Conservation (phyloP, 2,888 invertebrate species). For the Ephialtes manifestator region DNA sequence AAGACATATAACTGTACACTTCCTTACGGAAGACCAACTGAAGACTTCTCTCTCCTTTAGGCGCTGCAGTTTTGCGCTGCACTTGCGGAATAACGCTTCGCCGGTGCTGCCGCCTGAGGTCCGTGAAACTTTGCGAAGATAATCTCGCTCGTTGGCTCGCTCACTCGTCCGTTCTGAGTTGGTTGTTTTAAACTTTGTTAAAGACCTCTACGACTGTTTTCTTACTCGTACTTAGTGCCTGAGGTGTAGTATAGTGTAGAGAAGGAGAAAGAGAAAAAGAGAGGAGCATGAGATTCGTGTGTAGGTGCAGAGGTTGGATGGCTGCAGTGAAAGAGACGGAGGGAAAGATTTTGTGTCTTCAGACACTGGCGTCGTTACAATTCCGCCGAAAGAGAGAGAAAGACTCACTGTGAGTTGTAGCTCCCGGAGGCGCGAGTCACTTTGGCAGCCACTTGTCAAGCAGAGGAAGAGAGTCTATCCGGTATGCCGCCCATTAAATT, state of each 20-base stretch:
- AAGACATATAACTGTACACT: conserved; percentile 4
- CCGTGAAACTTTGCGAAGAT: conserved; percentile 64
- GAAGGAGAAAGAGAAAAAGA: neutral
- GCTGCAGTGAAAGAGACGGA: neutral
- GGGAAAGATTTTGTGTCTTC: conserved; percentile 22
- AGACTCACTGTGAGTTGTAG: conserved; percentile 3
- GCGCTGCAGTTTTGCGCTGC: conserved; percentile 38
- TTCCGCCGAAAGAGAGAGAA: conserved; percentile 49
- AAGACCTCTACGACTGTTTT: conserved; percentile 64
- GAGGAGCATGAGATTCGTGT: conserved; percentile 19
- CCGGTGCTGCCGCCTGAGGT: conserved; percentile 16
- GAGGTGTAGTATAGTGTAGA: conserved; percentile 2
- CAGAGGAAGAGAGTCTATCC: conserved; percentile 48
- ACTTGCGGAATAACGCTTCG: conserved; percentile 23
- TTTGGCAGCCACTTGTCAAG: conserved; percentile 67
- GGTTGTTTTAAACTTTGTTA: conserved; percentile 68
- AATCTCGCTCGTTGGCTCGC: conserved; percentile 58
- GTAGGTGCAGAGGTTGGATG: conserved; percentile 29
- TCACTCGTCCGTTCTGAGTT: conserved; percentile 38
- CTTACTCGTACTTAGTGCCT: conserved; percentile 48
- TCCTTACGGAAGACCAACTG: neutral
- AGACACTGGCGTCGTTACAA: conserved; percentile 50
- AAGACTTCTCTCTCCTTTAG: neutral
- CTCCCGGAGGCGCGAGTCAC: conserved; percentile 57
- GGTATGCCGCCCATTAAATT: conserved; percentile 63